Evolutionary conservation across 2,888 invertebrate genomes (phyloP), one percentile per base, ranked within the genome.

Genomic region (Sceliomorpha sp.): DNA sequence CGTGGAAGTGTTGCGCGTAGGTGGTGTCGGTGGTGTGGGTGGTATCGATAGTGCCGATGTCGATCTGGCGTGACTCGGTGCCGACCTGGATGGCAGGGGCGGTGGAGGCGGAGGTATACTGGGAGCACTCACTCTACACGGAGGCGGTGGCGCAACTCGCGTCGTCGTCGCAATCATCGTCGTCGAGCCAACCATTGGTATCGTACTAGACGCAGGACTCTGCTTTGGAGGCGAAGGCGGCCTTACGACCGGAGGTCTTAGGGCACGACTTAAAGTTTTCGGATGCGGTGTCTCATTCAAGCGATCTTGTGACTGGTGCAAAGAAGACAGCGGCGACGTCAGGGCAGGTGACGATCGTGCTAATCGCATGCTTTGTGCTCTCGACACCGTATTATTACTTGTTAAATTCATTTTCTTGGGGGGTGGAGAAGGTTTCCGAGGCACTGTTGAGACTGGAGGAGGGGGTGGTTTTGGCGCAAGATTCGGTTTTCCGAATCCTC

Each of bases 361-460:
- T 76, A 93, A 91, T 87, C 94, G 91, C 95, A 96, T 94, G 87
- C 96, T 96, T 86, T 95, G 96, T 74, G 96, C 94, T 68, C 96
- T 89, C 6, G 92, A 91, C 1, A 95, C 94, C 56, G 88, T 77
- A 26, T 72, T 77, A 26, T 71, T 72, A 0, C 66, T 73, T 1
- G 75, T 59, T 15, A 91, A 88, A 45, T 90, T 88, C 8, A 92
- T 86, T 66, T 92, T 93, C 86, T 93, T 93, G 15, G 92, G 92
- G 27, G 93, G 93, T 1, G 93, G 92, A 26, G 92, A 91, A 1
- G 93, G 93, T 83, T 92, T 91, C 7, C 83, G 84, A 1, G 83
- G 73, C 8, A 70, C 82, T 72, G 15, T 60, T 34, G 55, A 62
- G 5, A 79, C 79, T 10, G 76, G 63, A 20, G 90, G 89, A 39